Conservation (phyloP, 2,797 vertebrate species). For the Sparus aurata region DNA sequence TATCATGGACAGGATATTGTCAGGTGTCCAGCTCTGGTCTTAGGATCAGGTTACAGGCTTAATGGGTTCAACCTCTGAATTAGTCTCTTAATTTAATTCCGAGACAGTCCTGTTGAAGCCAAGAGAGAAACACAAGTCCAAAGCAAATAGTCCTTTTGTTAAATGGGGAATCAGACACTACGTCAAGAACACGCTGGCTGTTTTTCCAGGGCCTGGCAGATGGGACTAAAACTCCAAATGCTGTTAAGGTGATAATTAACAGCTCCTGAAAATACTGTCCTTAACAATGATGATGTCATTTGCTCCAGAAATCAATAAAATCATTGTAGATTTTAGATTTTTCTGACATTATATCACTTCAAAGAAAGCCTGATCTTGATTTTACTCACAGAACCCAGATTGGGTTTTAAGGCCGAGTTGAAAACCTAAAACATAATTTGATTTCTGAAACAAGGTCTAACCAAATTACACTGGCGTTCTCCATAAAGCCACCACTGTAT, state of each 20-base stretch:
- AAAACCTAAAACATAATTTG: not conserved
- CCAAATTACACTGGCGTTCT: not conserved
- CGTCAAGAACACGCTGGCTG: not conserved
- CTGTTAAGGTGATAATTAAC: not conserved
- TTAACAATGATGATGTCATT: not conserved
- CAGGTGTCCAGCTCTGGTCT: slow-evolving; percentile 33
- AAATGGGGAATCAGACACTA: slow-evolving; percentile 1
- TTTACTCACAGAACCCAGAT: slow-evolving; percentile 6
- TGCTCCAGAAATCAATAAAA: not conserved
- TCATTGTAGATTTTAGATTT: too few species aligned
- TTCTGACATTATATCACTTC: not conserved
- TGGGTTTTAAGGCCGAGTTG: not conserved
- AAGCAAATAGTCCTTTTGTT: slow-evolving; percentile 3
- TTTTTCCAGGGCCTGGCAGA: not conserved
- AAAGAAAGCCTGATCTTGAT: not conserved
- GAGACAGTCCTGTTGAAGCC: slow-evolving; percentile 21
- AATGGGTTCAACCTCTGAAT: slow-evolving; percentile 47
- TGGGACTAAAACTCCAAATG: not conserved
- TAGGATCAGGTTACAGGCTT: slow-evolving; percentile 57
- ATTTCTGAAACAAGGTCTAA: not conserved
- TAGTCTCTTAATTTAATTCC: slow-evolving; percentile 50
- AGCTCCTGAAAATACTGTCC: not conserved
- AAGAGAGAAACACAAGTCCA: slow-evolving; percentile 8
- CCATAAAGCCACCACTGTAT: not conserved
- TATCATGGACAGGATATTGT: slow-evolving; percentile 29